phyloP scores from a whole-genome alignment of 2,797 vertebrate species.

The Pyrocephalus nanus region DNA sequence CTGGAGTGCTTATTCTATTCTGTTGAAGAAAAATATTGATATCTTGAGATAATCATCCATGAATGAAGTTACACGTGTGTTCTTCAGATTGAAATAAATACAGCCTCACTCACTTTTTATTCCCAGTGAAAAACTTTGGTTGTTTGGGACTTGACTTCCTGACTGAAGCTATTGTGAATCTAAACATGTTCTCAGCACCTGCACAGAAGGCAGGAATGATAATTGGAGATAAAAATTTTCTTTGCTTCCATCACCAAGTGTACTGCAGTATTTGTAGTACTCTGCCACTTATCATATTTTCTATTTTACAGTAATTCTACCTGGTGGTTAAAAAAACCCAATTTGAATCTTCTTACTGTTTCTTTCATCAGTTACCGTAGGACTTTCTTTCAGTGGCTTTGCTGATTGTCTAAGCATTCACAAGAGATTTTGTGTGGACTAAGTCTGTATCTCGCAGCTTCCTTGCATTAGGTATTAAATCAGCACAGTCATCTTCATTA shows the following conservation, averaged over 20 bases:
- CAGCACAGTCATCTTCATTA: not conserved
- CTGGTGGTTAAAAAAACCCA: not conserved
- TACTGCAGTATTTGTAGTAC: not conserved
- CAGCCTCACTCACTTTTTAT: not conserved
- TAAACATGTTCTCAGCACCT: not conserved
- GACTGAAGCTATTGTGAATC: not conserved
- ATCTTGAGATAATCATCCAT: not conserved
- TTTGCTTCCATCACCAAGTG: not conserved
- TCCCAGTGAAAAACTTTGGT: not conserved
- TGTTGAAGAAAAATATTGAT: not conserved
- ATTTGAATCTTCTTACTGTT: not conserved
- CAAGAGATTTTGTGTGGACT: not conserved
- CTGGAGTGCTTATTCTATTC: not conserved
- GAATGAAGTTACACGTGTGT: not conserved
- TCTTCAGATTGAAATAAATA: not conserved
- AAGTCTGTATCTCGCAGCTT: not conserved
- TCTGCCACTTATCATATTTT: not conserved
- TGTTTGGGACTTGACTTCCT: not conserved
- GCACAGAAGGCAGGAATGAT: not conserved
- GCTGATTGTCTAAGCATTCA: not conserved
- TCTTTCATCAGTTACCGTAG: not conserved
- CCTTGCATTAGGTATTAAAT: slow-evolving; percentile 20
- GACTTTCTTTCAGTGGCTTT: not conserved
- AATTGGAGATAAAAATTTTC: not conserved
- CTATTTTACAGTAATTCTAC: not conserved